These are phyloP conservation scores for Amblyornis subalaris DNA, from an alignment of 2,113 vertebrate species.

Conservation along the genomic window DNA sequence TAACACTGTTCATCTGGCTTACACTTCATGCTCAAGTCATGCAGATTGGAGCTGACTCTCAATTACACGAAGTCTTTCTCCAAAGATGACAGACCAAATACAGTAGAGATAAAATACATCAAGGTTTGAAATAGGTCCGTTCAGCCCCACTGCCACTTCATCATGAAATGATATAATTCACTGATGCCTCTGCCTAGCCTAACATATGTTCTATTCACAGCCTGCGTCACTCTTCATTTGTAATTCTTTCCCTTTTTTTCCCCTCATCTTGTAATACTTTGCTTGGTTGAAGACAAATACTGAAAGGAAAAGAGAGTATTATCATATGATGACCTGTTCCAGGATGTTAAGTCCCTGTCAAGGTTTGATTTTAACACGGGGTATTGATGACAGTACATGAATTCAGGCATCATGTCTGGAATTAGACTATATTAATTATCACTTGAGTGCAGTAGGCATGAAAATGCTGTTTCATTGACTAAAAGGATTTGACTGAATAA, in stretches of 20 bases:
- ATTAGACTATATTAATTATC: constrained; percentile 84
- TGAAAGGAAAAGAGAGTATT: constrained; percentile 79
- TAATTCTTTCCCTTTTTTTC: constrained; percentile 83
- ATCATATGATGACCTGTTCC: constrained; percentile 86
- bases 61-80: constrained; percentile 87
- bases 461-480: constrained; percentile 79
- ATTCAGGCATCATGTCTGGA: constrained; percentile 80
- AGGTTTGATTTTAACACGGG: constrained; percentile 79
- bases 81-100: constrained; percentile 90
- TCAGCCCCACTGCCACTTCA: constrained; percentile 90
- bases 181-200: constrained; percentile 78
- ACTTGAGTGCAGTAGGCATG: constrained; percentile 74
- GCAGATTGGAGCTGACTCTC: constrained; percentile 91
- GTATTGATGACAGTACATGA: constrained; percentile 83
- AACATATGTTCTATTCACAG: constrained; percentile 97
- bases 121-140: constrained; percentile 94
- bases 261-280: constrained; percentile 78
- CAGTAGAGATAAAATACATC: constrained; percentile 90
- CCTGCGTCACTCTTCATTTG: constrained; percentile 92
- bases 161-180: constrained; percentile 87
- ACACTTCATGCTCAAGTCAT: constrained; percentile 77
- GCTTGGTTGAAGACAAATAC: constrained; percentile 85
- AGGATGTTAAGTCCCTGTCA: constrained; percentile 85
- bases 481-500: constrained; percentile 79
- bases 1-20: constrained; percentile 66